Evolutionary conservation across 2,797 vertebrate species (phyloP).

Genomic region (Erithacus rubecula): DNA sequence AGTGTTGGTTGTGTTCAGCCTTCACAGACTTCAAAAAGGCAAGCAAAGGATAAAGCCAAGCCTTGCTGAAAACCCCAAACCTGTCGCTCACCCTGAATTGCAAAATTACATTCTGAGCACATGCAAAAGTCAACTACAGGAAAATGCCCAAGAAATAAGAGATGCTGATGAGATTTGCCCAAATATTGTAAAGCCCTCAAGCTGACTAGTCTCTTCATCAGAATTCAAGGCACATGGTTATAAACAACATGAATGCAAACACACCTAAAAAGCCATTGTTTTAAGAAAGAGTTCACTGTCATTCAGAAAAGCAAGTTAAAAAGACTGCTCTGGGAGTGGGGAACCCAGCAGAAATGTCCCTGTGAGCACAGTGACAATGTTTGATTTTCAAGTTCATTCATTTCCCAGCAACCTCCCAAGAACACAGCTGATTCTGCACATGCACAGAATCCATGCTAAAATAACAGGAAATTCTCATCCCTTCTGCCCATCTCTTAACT

Average conservation of each 20-base stretch:
- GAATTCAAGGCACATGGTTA: neutral
- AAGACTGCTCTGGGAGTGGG: neutral
- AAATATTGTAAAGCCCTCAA: neutral
- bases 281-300: neutral
- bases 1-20: neutral
- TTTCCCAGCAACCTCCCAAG: neutral
- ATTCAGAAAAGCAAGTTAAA: neutral
- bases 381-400: neutral
- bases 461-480: neutral
- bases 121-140: neutral
- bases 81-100: neutral
- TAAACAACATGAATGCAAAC: neutral
- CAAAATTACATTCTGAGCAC: neutral
- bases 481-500: neutral
- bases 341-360: neutral
- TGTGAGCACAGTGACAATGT: neutral
- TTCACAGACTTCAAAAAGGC: neutral
- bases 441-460: neutral
- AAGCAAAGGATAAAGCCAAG: neutral
- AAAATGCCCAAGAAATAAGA: neutral
- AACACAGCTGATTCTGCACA: neutral
- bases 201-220: constrained; percentile 6
- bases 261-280: neutral
- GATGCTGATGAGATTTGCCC: neutral
- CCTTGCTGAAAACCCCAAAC: neutral